These are phyloP conservation scores for Amphibalanus amphitrite DNA, from an alignment of 1,140 invertebrate species.

Conservation along the genomic window DNA sequence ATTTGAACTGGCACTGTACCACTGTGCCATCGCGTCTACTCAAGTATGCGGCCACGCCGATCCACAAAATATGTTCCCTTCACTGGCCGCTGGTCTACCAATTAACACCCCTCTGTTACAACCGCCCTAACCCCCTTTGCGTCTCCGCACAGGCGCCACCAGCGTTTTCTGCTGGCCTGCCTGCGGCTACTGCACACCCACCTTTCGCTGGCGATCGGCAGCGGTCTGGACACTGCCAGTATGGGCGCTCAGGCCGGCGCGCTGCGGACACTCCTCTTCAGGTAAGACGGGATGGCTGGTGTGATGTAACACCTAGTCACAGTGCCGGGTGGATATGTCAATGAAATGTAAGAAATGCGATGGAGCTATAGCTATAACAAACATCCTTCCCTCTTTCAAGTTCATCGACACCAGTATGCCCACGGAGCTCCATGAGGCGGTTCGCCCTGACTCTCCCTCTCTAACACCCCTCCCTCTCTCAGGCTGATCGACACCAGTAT, in stretches of 20 bases:
- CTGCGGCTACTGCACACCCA: conserved; percentile 40
- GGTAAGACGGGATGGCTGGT: conserved; percentile 18
- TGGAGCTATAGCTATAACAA: too few species aligned
- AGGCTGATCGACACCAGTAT: conserved; percentile 41
- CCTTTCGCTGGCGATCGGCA: conserved; percentile 36
- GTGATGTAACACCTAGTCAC: too few species aligned
- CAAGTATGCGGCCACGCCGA: too few species aligned
- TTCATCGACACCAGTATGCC: conserved; percentile 41
- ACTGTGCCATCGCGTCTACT: too few species aligned
- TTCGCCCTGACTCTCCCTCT: conserved; percentile 30
- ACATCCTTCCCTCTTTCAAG: conserved; percentile 19
- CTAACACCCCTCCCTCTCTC: not conserved
- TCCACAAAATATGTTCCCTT: too few species aligned
- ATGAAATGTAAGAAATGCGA: too few species aligned
- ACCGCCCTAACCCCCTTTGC: too few species aligned
- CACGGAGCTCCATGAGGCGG: conserved; percentile 32
- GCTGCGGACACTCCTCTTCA: conserved; percentile 38
- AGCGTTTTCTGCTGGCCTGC: conserved; percentile 39
- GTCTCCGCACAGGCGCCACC: conserved; percentile 39
- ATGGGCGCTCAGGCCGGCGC: conserved; percentile 34
- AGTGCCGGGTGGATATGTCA: too few species aligned
- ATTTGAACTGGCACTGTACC: too few species aligned
- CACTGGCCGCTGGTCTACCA: too few species aligned
- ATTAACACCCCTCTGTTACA: too few species aligned
- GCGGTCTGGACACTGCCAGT: conserved; percentile 30